Conservation (phyloP, 2,797 vertebrate species). For the Clamator glandarius region DNA sequence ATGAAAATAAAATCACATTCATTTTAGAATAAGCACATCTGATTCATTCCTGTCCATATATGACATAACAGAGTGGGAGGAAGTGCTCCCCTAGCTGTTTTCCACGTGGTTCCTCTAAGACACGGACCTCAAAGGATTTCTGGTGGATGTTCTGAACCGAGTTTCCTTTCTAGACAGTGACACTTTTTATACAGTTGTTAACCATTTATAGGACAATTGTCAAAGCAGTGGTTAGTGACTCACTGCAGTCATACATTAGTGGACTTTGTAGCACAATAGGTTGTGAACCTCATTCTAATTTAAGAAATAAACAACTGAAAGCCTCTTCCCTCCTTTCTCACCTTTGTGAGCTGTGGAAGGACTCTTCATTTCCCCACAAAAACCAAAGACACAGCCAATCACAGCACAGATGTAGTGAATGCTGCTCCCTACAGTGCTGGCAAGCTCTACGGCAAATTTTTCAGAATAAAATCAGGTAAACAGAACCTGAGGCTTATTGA, state of each 20-base stretch:
- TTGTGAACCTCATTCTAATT: background rate
- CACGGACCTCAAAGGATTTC: background rate
- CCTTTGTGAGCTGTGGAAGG: background rate
- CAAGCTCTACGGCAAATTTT: background rate
- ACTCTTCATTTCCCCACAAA: background rate
- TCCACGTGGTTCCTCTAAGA: background rate
- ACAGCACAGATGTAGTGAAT: background rate
- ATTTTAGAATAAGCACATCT: background rate
- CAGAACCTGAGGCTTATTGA: background rate
- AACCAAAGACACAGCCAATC: background rate
- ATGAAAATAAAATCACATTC: background rate
- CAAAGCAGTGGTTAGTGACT: background rate
- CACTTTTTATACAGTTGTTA: slow-evolving; percentile 11
- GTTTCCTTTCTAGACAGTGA: slow-evolving; percentile 14
- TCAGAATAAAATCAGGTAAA: background rate
- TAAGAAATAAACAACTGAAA: background rate
- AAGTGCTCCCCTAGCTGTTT: slow-evolving; percentile 3
- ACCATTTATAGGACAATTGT: slow-evolving; percentile 2
- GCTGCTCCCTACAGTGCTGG: background rate
- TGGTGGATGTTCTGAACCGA: background rate
- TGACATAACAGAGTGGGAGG: background rate
- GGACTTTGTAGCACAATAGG: background rate
- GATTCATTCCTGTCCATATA: background rate
- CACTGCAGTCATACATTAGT: background rate
- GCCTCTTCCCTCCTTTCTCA: background rate